These are phyloP conservation scores for Onychostoma macrolepis DNA, from an alignment of 2,113 vertebrate genomes.

Conservation along the genomic window DNA sequence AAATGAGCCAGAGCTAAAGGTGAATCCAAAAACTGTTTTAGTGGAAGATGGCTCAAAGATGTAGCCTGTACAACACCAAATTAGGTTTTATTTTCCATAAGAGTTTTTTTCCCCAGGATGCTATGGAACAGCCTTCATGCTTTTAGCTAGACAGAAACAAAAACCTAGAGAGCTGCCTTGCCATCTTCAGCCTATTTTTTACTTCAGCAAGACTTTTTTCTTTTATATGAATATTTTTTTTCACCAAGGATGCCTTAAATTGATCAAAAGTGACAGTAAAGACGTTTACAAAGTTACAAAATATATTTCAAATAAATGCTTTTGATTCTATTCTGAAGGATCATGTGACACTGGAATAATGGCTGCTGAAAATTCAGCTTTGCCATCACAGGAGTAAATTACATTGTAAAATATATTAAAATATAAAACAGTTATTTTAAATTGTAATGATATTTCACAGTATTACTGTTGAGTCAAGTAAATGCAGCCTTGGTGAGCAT, in stretches of 20 bases:
- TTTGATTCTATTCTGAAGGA: neutral
- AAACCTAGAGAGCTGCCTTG: too few species aligned
- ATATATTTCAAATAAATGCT: neutral
- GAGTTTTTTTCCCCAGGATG: neutral
- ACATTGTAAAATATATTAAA: neutral
- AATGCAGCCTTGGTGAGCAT: neutral
- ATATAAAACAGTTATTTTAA: neutral
- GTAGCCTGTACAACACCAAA: neutral
- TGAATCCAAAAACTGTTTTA: neutral
- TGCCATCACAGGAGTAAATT: neutral
- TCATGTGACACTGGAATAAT: neutral
- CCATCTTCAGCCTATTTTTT: too few species aligned
- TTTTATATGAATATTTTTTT: neutral
- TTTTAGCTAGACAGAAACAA: neutral
- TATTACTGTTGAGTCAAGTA: neutral
- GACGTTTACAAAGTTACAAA: neutral
- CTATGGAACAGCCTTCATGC: neutral
- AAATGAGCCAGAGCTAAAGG: constrained; percentile 24
- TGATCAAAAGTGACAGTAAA: neutral
- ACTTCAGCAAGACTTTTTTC: neutral
- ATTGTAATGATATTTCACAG: neutral
- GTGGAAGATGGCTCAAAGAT: neutral
- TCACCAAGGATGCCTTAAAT: neutral
- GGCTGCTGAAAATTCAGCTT: neutral
- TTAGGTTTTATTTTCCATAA: neutral